Evolutionary conservation across 2,888 invertebrate genomes (phyloP).

Genomic region (Slavum lentiscoides): DNA sequence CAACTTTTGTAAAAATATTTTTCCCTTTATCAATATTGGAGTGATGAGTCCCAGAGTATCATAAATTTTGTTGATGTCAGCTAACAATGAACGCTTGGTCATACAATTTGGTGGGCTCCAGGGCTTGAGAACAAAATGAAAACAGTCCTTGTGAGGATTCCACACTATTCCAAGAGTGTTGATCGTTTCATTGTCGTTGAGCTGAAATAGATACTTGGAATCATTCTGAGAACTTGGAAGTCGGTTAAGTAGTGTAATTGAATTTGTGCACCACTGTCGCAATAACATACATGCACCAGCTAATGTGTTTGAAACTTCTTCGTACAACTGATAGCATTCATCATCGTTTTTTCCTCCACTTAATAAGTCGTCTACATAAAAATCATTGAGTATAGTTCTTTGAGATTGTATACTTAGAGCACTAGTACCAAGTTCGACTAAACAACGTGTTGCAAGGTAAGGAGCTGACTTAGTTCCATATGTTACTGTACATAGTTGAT

Average conservation of each 20-base stretch:
- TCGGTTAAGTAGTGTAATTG: background rate
- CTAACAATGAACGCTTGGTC: background rate
- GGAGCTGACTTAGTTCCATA: background rate
- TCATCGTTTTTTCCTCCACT: background rate
- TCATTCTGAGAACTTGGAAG: background rate
- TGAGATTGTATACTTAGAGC: background rate
- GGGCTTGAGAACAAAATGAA: background rate
- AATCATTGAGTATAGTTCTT: background rate
- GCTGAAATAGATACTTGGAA: background rate
- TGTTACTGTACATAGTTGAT: too few relatives aligned
- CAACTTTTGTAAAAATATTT: background rate
- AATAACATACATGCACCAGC: rapidly evolving
- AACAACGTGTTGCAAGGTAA: background rate
- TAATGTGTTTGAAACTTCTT: background rate
- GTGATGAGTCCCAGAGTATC: background rate
- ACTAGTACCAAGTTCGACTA: background rate
- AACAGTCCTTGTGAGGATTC: background rate
- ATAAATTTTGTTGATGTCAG: background rate
- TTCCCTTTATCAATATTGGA: background rate
- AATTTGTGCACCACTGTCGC: background rate
- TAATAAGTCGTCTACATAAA: background rate
- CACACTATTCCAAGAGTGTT: background rate
- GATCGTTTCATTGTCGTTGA: background rate
- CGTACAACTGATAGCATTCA: background rate
- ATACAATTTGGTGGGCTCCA: background rate